Base-by-base conservation (phyloP, 2,113 vertebrate genomes). In the Dromaius novaehollandiae region DNA sequence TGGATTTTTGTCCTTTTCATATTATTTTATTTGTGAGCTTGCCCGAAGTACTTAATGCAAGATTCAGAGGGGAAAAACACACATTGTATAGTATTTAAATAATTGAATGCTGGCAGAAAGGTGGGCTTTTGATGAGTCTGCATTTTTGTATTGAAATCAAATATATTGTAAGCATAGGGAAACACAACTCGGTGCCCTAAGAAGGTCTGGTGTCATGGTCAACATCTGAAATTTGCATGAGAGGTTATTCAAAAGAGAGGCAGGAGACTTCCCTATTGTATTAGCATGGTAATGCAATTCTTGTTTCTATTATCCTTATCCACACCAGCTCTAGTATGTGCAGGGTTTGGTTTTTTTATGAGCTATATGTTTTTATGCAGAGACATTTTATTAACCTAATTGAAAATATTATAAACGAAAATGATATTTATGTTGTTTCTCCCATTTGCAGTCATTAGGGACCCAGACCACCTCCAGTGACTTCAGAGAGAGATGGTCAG, bases 131-230 rank as follows among this genome's bases (percentile, higher is more conserved):
- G 96, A 95, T 97, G 95, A 97, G 87, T 83, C 61, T 82, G 96
- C 94, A 93, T 53, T 90, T 97, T 92, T 95, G 46, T 77, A 86
- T 81, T 96, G 93, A 97, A 96, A 97, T 95, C 75, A 94, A 90
- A 96, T 96, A 73, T 95, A 93, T 89, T 76, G 76, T 93, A 95
- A 95, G 86, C 81, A 93, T 24, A 96, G 75, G 73, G 87, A 97
- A 97, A 89, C 85, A 94, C 51, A 93, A 44, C 91, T 95, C 28
- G 2, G 56, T 96, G 96, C 87, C 95, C 93, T 95, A 1, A 76
- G 82, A 95, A 93, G 73, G 86, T 81, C 88, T 95, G 61, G 87
- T 96, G 96, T 97, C 97, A 97, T 95, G 96, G 96, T 96, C 97
- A 97, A 94, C 94, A 68, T 87, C 4, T 42, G 36, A 95, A 90